phyloP scores from a whole-genome alignment of 1,140 invertebrate species.

The Bombus affinis region DNA sequence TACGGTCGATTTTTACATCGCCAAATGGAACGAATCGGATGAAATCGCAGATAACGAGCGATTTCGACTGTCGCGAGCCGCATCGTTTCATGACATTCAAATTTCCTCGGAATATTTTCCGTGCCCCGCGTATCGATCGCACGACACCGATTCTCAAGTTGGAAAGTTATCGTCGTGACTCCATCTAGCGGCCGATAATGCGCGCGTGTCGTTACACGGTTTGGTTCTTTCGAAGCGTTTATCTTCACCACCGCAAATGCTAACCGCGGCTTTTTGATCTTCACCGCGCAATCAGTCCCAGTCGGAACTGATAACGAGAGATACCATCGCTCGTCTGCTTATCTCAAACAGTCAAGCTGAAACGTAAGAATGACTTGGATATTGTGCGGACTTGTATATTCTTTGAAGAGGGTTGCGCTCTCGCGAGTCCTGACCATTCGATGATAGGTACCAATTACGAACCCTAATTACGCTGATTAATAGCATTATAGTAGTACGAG shows the following conservation, averaged over 20 bases:
- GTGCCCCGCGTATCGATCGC: neutral
- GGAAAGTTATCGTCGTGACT: neutral
- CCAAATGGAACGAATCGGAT: neutral
- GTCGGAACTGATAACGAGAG: conserved; percentile 43
- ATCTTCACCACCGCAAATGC: conserved; percentile 29
- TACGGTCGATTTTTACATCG: neutral
- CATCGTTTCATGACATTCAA: neutral
- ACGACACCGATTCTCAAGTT: neutral
- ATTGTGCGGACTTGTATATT: neutral
- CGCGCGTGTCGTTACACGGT: neutral
- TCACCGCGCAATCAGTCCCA: conserved; percentile 56
- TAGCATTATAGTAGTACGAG: neutral
- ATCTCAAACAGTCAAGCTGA: conserved; percentile 16
- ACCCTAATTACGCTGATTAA: neutral
- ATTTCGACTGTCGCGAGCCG: neutral
- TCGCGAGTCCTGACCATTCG: neutral
- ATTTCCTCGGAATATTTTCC: neutral
- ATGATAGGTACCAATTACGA: neutral
- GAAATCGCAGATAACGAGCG: conserved; percentile 22
- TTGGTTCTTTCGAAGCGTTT: conserved; percentile 24
- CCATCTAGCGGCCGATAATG: neutral
- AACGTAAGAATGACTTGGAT: conserved; percentile 14
- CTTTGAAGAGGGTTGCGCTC: neutral
- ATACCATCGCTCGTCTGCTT: conserved; percentile 33
- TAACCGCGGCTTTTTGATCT: conserved; percentile 52